Conservation (phyloP, 2,113 vertebrate genomes). For the Marmota flaviventris region DNA sequence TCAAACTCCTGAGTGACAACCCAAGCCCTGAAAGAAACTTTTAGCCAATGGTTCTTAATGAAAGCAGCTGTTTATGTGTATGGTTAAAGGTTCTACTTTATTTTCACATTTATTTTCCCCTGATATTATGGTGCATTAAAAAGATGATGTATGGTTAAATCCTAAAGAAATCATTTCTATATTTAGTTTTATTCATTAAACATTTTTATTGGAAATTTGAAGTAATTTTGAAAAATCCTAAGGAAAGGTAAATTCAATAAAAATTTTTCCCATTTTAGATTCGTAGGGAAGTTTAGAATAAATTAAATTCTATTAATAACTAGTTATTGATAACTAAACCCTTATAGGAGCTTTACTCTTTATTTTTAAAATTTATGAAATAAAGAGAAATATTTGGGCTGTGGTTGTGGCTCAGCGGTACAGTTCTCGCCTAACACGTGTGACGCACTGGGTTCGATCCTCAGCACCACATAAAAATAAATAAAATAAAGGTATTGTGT, state of each 20-base stretch:
- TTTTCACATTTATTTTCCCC: neutral
- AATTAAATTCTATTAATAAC: neutral
- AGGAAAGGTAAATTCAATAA: neutral
- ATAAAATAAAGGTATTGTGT: no score
- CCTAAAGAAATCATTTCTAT: neutral
- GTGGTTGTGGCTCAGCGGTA: no score
- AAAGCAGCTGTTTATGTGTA: neutral
- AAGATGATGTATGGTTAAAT: constrained; percentile 16
- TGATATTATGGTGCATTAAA: constrained; percentile 18
- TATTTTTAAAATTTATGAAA: constrained; percentile 51
- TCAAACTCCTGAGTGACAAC: no score
- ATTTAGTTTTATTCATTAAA: neutral
- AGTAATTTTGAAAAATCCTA: constrained; percentile 11
- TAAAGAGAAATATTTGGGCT: constrained; percentile 37
- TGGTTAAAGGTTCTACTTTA: constrained; percentile 5
- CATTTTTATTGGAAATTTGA: constrained; percentile 51
- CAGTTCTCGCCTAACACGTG: no score
- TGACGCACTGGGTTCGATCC: no score
- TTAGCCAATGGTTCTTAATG: neutral
- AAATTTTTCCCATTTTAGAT: neutral
- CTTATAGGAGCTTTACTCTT: neutral
- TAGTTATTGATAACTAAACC: neutral
- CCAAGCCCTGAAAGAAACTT: neutral
- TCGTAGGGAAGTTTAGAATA: constrained; percentile 52
- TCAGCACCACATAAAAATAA: no score